Conservation (phyloP, 1,140 invertebrate genomes). For the Trichonephila clavata region DNA sequence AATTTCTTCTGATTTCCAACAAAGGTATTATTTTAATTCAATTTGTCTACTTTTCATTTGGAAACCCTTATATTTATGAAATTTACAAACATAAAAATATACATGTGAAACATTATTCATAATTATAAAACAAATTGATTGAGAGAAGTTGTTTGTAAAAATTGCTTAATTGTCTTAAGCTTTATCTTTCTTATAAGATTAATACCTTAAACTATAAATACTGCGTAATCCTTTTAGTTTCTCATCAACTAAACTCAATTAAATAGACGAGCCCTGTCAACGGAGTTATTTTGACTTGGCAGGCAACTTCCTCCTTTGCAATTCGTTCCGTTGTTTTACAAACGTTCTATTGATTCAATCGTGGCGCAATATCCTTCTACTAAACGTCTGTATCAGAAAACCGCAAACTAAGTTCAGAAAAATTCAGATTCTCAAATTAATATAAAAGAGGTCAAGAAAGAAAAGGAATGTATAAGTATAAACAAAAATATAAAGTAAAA, state of each 20-base stretch:
- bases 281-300: neutral
- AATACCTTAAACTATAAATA: no score
- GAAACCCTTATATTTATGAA: no score
- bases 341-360: neutral
- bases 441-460: neutral
- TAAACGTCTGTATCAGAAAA: neutral
- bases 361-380: neutral
- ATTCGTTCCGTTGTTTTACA: neutral
- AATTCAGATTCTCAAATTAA: neutral
- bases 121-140: no score
- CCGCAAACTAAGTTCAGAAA: neutral
- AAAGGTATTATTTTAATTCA: no score
- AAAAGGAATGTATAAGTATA: neutral
- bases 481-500: neutral
- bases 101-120: no score
- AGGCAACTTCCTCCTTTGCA: neutral
- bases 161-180: no score
- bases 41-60: no score
- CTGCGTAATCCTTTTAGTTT: neutral
- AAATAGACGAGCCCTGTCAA: neutral
- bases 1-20: no score
- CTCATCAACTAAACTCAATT: neutral
- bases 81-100: no score
- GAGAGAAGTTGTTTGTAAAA: no score
- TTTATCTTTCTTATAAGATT: no score